Evolutionary conservation across 2,797 vertebrate species (phyloP).

Genomic region (Mus spretus): DNA sequence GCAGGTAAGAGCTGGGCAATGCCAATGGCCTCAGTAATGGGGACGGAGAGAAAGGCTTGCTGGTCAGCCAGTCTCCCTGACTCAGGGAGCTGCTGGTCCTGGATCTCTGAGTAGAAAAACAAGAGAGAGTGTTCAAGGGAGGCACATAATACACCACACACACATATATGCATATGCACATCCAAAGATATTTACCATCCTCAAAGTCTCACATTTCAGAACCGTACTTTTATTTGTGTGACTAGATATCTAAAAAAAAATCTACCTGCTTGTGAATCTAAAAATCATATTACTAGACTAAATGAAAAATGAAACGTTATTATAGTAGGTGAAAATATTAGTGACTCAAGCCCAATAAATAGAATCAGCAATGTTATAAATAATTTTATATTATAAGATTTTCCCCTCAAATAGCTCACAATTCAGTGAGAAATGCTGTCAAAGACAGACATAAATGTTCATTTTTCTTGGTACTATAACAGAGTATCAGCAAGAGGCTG

Average conservation of each 20-base stretch:
- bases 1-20: neutral
- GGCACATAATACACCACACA: neutral
- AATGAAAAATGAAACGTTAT: neutral
- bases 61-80: neutral
- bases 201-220: conserved; percentile 46
- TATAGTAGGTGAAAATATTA: neutral
- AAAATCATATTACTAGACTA: conserved; percentile 8
- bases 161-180: neutral
- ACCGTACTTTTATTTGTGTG: neutral
- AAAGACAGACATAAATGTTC: neutral
- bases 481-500: neutral
- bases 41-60: neutral
- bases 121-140: neutral
- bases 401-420: conserved; percentile 9
- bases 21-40: neutral
- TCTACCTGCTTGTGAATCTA: conserved; percentile 15
- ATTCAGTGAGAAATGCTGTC: neutral
- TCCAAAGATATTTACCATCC: neutral
- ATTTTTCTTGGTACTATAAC: neutral
- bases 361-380: neutral
- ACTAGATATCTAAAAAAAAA: neutral
- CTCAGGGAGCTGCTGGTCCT: neutral
- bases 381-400: neutral
- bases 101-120: neutral
- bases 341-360: neutral